These are phyloP conservation scores for Thereuonema tuberculata DNA, from an alignment of 1,140 invertebrate species.

Conservation along the genomic window DNA sequence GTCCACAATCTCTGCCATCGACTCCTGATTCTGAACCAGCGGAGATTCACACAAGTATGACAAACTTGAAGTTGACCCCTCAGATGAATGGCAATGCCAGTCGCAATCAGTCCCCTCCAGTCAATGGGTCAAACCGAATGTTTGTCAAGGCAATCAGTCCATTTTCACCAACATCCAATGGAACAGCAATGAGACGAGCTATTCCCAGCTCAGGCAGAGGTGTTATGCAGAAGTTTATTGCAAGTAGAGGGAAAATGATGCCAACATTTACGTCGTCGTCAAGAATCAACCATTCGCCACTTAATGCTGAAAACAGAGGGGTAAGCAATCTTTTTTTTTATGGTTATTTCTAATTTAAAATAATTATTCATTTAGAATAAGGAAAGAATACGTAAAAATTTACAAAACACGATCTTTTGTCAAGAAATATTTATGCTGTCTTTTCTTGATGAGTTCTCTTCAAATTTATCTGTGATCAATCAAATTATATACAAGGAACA, in stretches of 20 bases:
- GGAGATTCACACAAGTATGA: not conserved
- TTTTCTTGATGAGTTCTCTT: no score
- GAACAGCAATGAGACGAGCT: not conserved
- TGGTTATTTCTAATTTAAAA: no score
- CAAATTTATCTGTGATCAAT: no score
- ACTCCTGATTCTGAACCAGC: constrained; percentile 1
- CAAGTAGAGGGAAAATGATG: not conserved
- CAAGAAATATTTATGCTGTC: no score
- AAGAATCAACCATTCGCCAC: not conserved
- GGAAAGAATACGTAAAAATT: no score
- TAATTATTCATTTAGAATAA: no score
- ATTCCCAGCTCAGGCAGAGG: not conserved
- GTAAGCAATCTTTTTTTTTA: no score
- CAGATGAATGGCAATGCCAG: not conserved
- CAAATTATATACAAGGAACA: no score
- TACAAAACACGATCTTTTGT: no score
- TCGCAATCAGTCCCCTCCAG: not conserved
- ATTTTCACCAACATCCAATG: not conserved
- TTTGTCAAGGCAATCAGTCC: not conserved
- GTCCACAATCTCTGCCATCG: constrained; percentile 12
- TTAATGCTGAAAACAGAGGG: no score
- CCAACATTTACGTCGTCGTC: not conserved
- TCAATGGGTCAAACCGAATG: not conserved
- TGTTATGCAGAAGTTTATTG: not conserved
- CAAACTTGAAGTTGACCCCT: not conserved